These are phyloP conservation scores for Temnothorax curvispinosus DNA, from an alignment of 1,140 invertebrate species.

Conservation along the genomic window DNA sequence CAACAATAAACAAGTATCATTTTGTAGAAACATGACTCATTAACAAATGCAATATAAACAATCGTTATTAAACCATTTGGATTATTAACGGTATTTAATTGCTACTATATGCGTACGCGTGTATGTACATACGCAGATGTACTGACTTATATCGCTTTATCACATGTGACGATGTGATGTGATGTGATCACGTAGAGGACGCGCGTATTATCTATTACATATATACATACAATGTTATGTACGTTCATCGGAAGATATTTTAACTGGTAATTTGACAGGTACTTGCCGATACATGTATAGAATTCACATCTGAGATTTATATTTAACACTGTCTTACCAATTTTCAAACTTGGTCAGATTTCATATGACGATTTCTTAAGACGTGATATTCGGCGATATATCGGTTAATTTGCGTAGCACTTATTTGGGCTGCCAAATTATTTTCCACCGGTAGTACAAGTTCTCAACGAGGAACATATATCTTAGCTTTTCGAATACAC, in stretches of 20 bases:
- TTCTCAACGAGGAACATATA: conserved; percentile 18
- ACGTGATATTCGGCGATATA: conserved; percentile 1
- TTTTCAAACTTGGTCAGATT: conserved; percentile 26
- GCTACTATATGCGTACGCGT: background rate
- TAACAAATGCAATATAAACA: conserved; percentile 43
- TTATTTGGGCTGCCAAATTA: conserved; percentile 52
- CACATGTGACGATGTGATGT: background rate
- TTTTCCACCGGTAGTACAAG: conserved; percentile 15
- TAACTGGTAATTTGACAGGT: background rate
- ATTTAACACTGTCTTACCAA: conserved; percentile 58
- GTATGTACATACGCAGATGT: background rate
- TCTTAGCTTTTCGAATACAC: conserved; percentile 36
- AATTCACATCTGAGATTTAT: background rate
- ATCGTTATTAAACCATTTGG: conserved; percentile 19
- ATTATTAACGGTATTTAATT: conserved; percentile 13
- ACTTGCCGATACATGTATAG: background rate
- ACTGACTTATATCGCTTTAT: background rate
- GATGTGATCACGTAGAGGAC: background rate
- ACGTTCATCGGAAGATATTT: conserved; percentile 1
- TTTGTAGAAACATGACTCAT: conserved; percentile 32
- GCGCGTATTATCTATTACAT: too few relatives aligned
- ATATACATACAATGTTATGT: background rate
- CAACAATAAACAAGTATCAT: conserved; percentile 27
- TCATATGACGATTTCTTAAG: conserved; percentile 27
- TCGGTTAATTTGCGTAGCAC: conserved; percentile 36